Evolutionary conservation across 1,140 invertebrate genomes (phyloP).

Genomic region (Zeugodacus cucurbitae): DNA sequence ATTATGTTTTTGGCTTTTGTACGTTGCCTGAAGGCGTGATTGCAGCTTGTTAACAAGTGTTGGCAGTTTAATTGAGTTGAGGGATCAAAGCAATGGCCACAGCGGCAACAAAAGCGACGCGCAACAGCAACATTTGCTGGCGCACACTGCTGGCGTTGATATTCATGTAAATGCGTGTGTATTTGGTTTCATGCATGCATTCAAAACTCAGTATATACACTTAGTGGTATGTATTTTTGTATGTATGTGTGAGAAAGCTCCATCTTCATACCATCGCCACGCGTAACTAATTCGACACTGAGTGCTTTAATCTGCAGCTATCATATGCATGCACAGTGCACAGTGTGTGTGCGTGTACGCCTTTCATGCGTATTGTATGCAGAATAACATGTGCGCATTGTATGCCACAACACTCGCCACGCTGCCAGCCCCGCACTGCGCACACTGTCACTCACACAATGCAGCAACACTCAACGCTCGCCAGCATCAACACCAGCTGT

Average conservation of each 20-base stretch:
- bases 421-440: background rate
- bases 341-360: background rate
- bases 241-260: background rate
- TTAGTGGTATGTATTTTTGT: background rate
- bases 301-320: slow-evolving; percentile 1
- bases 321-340: background rate
- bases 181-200: background rate
- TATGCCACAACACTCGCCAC: background rate
- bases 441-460: slow-evolving; percentile 13
- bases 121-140: background rate
- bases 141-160: background rate
- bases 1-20: slow-evolving; percentile 24
- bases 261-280: slow-evolving; percentile 3
- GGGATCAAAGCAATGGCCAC: slow-evolving; percentile 12
- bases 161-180: background rate
- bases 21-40: slow-evolving; percentile 57
- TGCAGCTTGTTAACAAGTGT: slow-evolving; percentile 66
- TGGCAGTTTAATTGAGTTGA: slow-evolving; percentile 64
- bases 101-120: background rate
- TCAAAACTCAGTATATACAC: background rate
- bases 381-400: background rate
- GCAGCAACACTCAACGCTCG: slow-evolving; percentile 6
- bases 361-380: background rate
- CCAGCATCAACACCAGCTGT: background rate
- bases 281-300: slow-evolving; percentile 21